Percentiles rank a stretch among this genome's conserved stretches.
Evolutionary conservation across 2,888 invertebrate genomes (phyloP).

Genomic region (Caenorhabditis sulstoni): DNA sequence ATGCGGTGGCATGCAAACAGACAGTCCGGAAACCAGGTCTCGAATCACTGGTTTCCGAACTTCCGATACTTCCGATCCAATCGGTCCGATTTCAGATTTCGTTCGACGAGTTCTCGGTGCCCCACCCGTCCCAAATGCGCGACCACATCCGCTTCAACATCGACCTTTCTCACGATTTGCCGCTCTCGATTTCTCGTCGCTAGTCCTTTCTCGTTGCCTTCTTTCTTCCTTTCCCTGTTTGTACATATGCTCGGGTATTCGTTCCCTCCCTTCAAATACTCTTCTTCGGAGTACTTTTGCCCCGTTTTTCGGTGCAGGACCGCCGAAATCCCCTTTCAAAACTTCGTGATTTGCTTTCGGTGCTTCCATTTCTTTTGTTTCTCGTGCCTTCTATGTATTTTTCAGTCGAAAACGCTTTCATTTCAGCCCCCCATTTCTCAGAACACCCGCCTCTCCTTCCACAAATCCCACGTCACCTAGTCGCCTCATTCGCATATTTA

Average conservation of each 20-base stretch:
- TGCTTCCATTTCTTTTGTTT: conserved; percentile 32
- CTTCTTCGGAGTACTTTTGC: conserved; percentile 41
- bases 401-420: conserved; percentile 52
- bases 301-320: conserved; percentile 45
- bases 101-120: conserved; percentile 52
- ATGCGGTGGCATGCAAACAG: conserved; percentile 25
- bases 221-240: conserved; percentile 46
- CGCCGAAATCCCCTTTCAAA: conserved; percentile 31
- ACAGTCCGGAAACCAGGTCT: no score
- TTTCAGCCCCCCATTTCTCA: conserved; percentile 48
- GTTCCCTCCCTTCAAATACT: conserved; percentile 26
- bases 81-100: conserved; percentile 46
- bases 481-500: conserved; percentile 24
- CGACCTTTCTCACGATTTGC: conserved; percentile 63
- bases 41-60: no score
- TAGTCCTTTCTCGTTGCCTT: conserved; percentile 30
- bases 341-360: conserved; percentile 59
- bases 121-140: conserved; percentile 61
- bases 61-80: neutral
- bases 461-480: conserved; percentile 1
- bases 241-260: conserved; percentile 58
- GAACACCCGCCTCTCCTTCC: conserved; percentile 38
- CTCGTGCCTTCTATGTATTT: conserved; percentile 53
- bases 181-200: conserved; percentile 63
- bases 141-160: conserved; percentile 67